Evolutionary conservation across 2,113 vertebrate genomes (phyloP).

Genomic region (Bungarus multicinctus): DNA sequence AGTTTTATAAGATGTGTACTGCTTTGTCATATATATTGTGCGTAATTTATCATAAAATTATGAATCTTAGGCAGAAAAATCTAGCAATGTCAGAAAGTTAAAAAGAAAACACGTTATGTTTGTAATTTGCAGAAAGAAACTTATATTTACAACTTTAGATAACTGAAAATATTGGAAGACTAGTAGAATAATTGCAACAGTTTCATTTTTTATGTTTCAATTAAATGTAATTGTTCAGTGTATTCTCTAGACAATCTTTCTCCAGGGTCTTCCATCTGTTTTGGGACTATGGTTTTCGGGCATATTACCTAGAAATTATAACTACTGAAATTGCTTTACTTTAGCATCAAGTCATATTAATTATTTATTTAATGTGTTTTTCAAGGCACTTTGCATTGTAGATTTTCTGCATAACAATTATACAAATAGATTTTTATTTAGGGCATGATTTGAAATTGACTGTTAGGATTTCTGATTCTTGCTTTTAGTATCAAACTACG

Average conservation of each 20-base stretch:
- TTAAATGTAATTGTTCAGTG: conserved; percentile 20
- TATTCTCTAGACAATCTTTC: conserved; percentile 17
- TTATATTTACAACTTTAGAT: conserved; percentile 40
- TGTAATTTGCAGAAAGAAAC: conserved; percentile 31
- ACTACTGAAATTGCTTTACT: neutral
- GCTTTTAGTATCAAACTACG: neutral
- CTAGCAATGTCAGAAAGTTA: neutral
- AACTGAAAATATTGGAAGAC: conserved; percentile 39
- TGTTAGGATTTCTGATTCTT: neutral
- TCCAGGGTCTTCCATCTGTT: neutral
- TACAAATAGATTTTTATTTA: neutral
- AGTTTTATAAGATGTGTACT: conserved; percentile 32
- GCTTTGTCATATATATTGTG: neutral
- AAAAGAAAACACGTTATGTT: conserved; percentile 40
- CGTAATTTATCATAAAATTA: neutral
- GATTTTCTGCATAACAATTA: neutral
- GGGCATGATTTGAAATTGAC: neutral
- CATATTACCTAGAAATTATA: neutral
- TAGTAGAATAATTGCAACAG: conserved; percentile 32
- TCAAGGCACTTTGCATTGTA: neutral
- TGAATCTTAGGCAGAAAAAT: neutral
- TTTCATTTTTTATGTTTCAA: conserved; percentile 31
- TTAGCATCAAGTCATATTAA: neutral
- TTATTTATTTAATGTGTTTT: neutral
- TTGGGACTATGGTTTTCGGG: neutral